Evolutionary conservation across 2,797 vertebrate genomes (phyloP), one percentile per base, ranked within the genome.

Genomic region (Oryzias dopingdopingensis): DNA sequence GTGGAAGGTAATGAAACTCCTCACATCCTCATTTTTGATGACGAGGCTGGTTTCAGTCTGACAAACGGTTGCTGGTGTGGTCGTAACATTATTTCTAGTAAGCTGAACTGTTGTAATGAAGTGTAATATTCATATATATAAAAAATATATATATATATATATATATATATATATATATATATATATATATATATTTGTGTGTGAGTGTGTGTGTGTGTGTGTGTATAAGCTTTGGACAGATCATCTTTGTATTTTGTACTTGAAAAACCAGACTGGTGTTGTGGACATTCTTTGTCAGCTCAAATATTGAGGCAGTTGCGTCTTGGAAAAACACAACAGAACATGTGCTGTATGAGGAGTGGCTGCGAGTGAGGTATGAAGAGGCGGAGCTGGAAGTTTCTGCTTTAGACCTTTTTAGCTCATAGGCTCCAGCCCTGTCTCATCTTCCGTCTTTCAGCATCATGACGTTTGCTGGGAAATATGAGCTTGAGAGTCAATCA

Each of bases 391-490:
- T 64, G 45, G 46, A 23, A 40, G 46, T 22, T 7, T 42, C 62
- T 46, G 48, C 1, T 0, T 20, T n/a, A 42, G 23, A 67, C 68
- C 82, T 53, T 56, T 44, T 56, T 57, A 49, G 58, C 59, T 72
- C 41, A 29, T 51, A 50, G 24, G 45, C 46, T 53, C 37, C 44
- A 49, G 65, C 44, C 45, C 32, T 13, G 42, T 46, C 15, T 46
- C 8, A 12, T 49, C 42, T 60, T n/a, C n/a, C 60, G 42, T 55
- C 45, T 47, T 62, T 63, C 55, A 49, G 24, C 78, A 84, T 37
- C 57, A 98, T 97, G 96, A 84, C 90, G 67, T 98, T 98, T 62
- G 4, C 61, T 1, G 96, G 96, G 77, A 96, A 92, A 86, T 98
- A 94, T 0, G 89, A 96, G 86, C 81, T 93, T 0, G 94, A 96